Evolutionary conservation across 2,113 vertebrate genomes (phyloP).

Genomic region (Vulpes ferrilata): DNA sequence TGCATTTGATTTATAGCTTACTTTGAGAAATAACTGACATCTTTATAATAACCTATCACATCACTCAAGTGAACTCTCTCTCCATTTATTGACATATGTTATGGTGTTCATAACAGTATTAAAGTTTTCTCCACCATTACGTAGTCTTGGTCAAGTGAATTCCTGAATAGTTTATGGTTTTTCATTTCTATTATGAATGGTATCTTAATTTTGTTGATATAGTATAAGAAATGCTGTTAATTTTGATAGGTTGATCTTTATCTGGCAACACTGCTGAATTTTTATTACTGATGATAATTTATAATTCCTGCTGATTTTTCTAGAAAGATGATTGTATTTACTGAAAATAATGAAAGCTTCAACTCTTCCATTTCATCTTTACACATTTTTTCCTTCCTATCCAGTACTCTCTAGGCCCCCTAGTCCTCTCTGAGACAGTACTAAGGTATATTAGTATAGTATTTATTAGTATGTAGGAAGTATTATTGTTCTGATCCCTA

Average conservation of each 20-base stretch:
- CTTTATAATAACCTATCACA: neutral
- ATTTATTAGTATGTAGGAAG: neutral
- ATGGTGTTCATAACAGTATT: neutral
- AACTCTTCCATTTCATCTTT: neutral
- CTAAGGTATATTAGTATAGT: neutral
- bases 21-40: neutral
- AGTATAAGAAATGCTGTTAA: neutral
- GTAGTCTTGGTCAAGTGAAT: neutral
- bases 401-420: neutral
- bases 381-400: neutral
- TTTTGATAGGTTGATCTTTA: neutral
- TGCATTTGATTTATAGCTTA: slow-evolving; percentile 39
- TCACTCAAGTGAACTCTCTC: neutral
- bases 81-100: neutral
- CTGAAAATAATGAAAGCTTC: neutral
- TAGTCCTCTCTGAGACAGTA: neutral
- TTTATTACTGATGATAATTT: neutral
- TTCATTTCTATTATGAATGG: slow-evolving; percentile 2
- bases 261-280: neutral
- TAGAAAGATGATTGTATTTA: neutral
- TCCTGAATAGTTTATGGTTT: neutral
- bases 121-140: neutral
- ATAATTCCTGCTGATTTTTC: slow-evolving; percentile 32
- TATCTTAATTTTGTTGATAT: neutral
- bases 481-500: neutral